Evolutionary conservation across 2,113 vertebrate species (phyloP).

Genomic region (Ceyx margarethae): DNA sequence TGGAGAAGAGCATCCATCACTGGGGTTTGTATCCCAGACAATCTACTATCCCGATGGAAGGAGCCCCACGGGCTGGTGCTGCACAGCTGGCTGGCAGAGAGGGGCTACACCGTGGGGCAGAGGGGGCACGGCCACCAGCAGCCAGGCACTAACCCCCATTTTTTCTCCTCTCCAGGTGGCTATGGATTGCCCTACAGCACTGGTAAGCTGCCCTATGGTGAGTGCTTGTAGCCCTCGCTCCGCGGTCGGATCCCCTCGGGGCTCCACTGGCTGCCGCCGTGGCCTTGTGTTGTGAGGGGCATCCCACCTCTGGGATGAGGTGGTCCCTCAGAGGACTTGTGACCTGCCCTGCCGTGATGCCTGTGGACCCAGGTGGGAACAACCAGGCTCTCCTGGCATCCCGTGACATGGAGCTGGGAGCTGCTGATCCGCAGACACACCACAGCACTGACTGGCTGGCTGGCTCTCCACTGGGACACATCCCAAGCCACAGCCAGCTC

Average conservation of each 20-base stretch:
- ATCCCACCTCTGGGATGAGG: fast-evolving
- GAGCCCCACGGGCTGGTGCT: background rate
- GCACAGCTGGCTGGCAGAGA: background rate
- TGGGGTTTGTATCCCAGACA: background rate
- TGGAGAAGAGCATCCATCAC: background rate
- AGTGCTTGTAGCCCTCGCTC: background rate
- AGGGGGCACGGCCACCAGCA: background rate
- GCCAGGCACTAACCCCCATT: background rate
- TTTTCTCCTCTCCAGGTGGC: constrained; percentile 77
- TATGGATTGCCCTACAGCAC: constrained; percentile 83
- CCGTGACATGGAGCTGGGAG: fast-evolving
- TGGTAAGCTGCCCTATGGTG: constrained; percentile 84
- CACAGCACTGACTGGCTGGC: background rate
- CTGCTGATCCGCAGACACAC: background rate
- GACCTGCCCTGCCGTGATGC: background rate
- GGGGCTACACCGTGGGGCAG: background rate
- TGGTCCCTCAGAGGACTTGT: fast-evolving
- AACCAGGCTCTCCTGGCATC: background rate
- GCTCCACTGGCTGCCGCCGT: background rate
- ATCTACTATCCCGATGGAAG: background rate
- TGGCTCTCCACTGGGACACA: background rate
- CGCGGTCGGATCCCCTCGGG: background rate
- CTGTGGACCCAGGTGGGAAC: background rate
- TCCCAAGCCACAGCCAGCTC: background rate
- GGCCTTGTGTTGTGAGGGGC: background rate